Evolutionary conservation across 2,888 invertebrate genomes (phyloP), one percentile per base, ranked within the genome.

Genomic region (Cybosia mesomella): DNA sequence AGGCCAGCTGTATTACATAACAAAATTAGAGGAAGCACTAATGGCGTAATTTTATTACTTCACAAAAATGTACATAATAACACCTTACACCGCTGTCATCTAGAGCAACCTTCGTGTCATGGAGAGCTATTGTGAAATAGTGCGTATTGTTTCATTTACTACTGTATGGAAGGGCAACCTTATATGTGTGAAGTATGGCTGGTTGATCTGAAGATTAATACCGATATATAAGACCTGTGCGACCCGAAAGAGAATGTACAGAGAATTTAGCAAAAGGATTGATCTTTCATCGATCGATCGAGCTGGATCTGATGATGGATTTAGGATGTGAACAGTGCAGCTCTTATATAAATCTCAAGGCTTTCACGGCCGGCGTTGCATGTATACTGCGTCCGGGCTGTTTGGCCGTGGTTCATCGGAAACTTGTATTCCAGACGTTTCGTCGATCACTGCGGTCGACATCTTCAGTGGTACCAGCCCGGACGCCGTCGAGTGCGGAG

Each of bases 51-150:
- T 59, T 39, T 59, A 39, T 39, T 3, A 24, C 36, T 15, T 59
- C 39, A 59, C 39, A 49, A 22, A 24, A 59, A 59, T 59, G 39
- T 39, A 59, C 5, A 39, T 59, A 59, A 39, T 59, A 18, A 59
- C 18, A 59, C 24, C 24, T 59, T 18, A 18, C 32, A n/a, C 18
- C 22, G 10, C 18, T 59, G 59, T 59, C 39, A 24, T 59, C 13
- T 18, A 18, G 18, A 36, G 24, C 22, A 59, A 24, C 39, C 9
- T 39, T 39, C 24, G 39, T 39, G 18, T 39, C 39, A n/a, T 49
- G 49, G 49, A 49, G n/a, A 49, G 18, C 49, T 9, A n/a, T 49
- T 49, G 49, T 18, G 49, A n/a, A 49, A 49, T 49, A 49, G n/a
- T 49, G 49, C 8, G n/a, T 49, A 49, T 49, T 49, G 49, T 49